Percentiles rank a stretch among this genome's conserved stretches.
These are phyloP conservation scores for Esperia sulphurella DNA, from an alignment of 2,888 invertebrate genomes.

Conservation along the genomic window DNA sequence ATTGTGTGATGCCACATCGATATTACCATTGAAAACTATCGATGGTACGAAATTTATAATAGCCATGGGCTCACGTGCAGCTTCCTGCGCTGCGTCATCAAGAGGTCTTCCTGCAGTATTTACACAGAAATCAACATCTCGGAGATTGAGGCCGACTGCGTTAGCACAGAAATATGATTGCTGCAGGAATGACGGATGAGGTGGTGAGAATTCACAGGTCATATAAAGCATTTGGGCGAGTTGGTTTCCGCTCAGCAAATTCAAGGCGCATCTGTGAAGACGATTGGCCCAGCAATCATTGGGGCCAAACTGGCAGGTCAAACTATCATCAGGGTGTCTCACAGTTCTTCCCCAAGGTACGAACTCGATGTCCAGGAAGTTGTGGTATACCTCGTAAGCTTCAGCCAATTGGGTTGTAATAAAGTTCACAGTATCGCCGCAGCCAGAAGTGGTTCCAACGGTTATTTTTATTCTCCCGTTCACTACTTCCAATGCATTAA, in stretches of 20 bases:
- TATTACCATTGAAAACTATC: constrained; percentile 46
- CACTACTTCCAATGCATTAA: constrained; percentile 29
- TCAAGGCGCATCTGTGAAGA: constrained; percentile 56
- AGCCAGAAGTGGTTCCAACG: constrained; percentile 51
- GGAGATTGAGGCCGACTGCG: constrained; percentile 38
- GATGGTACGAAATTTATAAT: constrained; percentile 50
- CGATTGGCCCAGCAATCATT: constrained; percentile 67
- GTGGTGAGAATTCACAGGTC: constrained; percentile 53
- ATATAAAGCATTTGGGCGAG: constrained; percentile 57
- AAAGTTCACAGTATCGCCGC: constrained; percentile 49
- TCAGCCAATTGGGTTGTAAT: constrained; percentile 41
- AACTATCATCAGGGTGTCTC: constrained; percentile 26
- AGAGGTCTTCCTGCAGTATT: constrained; percentile 39
- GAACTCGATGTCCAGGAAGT: constrained; percentile 56
- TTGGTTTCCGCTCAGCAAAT: constrained; percentile 41
- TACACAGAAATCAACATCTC: constrained; percentile 51
- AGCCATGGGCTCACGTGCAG: constrained; percentile 35
- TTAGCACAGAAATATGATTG: constrained; percentile 50
- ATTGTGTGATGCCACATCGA: constrained; percentile 25
- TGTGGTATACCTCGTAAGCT: constrained; percentile 43
- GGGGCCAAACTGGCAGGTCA: constrained; percentile 47
- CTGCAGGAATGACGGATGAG: constrained; percentile 33
- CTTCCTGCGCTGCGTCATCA: constrained; percentile 41
- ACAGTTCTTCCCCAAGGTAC: constrained; percentile 68
- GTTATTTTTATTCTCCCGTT: constrained; percentile 56